phyloP scores from a whole-genome alignment of 2,888 invertebrate genomes.

The Epistrophella euchroma region DNA sequence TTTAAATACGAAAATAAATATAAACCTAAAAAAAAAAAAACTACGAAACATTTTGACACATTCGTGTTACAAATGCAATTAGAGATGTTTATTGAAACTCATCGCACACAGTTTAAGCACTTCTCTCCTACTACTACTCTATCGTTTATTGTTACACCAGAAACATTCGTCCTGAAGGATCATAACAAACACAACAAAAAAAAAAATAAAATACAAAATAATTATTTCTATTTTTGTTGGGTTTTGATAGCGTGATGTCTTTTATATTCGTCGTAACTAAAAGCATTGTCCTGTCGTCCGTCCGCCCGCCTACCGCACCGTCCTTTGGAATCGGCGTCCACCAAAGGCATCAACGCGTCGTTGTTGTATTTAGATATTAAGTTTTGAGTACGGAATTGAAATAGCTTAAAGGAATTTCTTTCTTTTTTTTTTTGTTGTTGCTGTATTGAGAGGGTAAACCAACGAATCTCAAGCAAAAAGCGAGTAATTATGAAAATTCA shows the following conservation, averaged over 20 bases:
- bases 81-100: slow-evolving; percentile 54
- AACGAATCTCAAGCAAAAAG: slow-evolving; percentile 38
- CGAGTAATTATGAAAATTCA: slow-evolving; percentile 55
- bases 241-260: slow-evolving; percentile 40
- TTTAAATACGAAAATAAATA: slow-evolving; percentile 10
- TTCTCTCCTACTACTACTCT: neutral
- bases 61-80: slow-evolving; percentile 58
- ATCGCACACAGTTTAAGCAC: slow-evolving; percentile 41
- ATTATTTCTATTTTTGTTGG: slow-evolving; percentile 36
- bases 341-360: neutral
- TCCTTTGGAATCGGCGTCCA: neutral
- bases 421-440: neutral
- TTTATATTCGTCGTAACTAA: slow-evolving; percentile 24
- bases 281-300: slow-evolving; percentile 21
- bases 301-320: too few species aligned
- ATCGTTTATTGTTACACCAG: slow-evolving; percentile 11
- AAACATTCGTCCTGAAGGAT: slow-evolving; percentile 42
- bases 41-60: slow-evolving; percentile 56
- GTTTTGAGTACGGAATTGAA: slow-evolving; percentile 7
- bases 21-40: neutral
- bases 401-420: slow-evolving; percentile 25
- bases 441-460: slow-evolving; percentile 21
- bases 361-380: slow-evolving; percentile 20
- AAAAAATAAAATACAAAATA: slow-evolving; percentile 27
- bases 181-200: slow-evolving; percentile 21